phyloP scores from a whole-genome alignment of 2,888 invertebrate species.

The Lysandra coridon region DNA sequence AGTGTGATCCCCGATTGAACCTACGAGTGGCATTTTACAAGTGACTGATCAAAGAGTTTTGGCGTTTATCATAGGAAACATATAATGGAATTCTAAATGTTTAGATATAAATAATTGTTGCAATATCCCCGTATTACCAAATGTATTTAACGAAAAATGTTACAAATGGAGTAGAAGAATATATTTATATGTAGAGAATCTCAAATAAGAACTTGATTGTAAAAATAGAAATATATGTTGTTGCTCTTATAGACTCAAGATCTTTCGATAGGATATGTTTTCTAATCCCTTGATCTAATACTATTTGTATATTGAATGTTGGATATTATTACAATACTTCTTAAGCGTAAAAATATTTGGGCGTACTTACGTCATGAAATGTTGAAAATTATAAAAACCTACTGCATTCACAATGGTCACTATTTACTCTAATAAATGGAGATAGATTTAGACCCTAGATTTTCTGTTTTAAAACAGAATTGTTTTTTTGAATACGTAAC shows the following conservation, averaged over 20 bases:
- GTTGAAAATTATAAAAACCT: background rate
- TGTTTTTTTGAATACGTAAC: background rate
- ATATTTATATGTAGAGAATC: constrained; percentile 50
- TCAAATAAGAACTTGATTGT: constrained; percentile 45
- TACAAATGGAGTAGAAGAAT: constrained; percentile 43
- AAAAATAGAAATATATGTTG: constrained; percentile 32
- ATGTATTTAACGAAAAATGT: constrained; percentile 37
- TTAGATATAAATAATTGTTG: constrained; percentile 42
- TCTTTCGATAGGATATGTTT: constrained; percentile 10
- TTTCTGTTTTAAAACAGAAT: background rate
- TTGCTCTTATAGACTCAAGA: constrained; percentile 23
- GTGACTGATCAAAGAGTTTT: constrained; percentile 44
- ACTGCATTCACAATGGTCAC: background rate
- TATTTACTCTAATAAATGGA: background rate
- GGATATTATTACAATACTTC: constrained; percentile 24
- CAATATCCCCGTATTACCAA: constrained; percentile 38
- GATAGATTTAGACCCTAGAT: background rate
- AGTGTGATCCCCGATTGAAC: constrained; percentile 37
- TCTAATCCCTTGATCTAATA: constrained; percentile 17
- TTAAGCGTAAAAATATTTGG: constrained; percentile 13
- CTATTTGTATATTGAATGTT: constrained; percentile 29
- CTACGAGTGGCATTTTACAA: constrained; percentile 39
- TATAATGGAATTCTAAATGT: constrained; percentile 47
- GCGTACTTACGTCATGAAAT: background rate
- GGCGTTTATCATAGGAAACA: constrained; percentile 39